These are phyloP conservation scores for Rynchops niger DNA, from an alignment of 2,113 vertebrate species.

Conservation along the genomic window DNA sequence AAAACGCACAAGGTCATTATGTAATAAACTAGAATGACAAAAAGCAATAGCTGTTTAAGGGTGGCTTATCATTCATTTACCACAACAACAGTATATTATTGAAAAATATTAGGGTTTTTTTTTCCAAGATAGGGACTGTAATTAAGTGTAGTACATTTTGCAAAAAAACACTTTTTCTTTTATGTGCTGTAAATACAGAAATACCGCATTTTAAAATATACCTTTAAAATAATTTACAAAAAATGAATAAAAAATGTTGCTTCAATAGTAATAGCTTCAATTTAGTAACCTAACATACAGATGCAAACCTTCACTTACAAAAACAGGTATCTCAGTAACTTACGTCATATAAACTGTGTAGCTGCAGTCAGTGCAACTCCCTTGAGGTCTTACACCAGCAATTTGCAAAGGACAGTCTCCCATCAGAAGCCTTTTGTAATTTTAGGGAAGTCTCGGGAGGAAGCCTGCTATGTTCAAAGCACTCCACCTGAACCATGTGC, in stretches of 20 bases:
- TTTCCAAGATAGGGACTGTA: background rate
- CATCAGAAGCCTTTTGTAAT: background rate
- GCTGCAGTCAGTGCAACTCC: background rate
- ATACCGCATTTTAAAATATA: background rate
- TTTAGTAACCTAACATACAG: background rate
- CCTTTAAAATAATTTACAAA: background rate
- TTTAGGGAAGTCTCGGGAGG: background rate
- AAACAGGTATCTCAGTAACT: background rate
- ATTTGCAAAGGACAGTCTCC: background rate
- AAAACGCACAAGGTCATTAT: background rate
- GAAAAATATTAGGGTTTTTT: background rate
- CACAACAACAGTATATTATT: slow-evolving; percentile 44
- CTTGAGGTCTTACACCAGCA: background rate
- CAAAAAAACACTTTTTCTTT: background rate
- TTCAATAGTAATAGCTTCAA: background rate
- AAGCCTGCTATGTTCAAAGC: background rate
- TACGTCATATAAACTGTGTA: background rate
- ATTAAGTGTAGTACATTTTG: background rate
- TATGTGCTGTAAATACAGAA: background rate
- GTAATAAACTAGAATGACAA: slow-evolving; percentile 20
- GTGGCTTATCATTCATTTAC: slow-evolving; percentile 63
- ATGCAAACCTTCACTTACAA: background rate
- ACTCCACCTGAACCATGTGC: background rate
- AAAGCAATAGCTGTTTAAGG: slow-evolving; percentile 60
- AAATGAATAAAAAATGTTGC: background rate